Base-by-base conservation (phyloP, 2,797 vertebrate species). In the Melopsittacus undulatus region DNA sequence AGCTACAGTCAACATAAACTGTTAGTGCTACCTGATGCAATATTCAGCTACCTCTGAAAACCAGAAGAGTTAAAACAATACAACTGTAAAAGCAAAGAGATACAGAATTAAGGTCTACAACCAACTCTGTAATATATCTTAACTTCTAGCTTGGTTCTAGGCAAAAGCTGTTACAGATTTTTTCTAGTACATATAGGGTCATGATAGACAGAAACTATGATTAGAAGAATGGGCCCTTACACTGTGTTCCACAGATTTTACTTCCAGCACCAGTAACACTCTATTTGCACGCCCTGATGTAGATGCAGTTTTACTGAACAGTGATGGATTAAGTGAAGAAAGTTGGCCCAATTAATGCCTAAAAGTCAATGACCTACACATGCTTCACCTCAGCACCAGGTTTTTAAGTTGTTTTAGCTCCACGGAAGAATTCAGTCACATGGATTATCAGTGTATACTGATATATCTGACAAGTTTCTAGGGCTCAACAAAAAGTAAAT, bases 41-140 rank as follows among this genome's bases (percentile, higher is more conserved):
- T 62, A 78, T 45, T 89, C 92, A 90, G 80, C 67, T 87, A 87
- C 27, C 54, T 90, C 83, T 82, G 81, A 89, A 94, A 90, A 78
- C 27, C 77, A 62, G 45, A 81, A 63, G 52, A 81, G 38, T 79
- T 84, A 92, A 69, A 64, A 54, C 26, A 85, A 68, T 21, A 54
- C 24, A 90, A 89, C 19, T 62, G 59, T 14, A 76, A 79, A 93
- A 57, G 27, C 45, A 75, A 79, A 82, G 52, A 83, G 75, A 87
- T 29, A 63, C 30, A 83, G 79, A 92, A 87, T 40, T 83, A 83
- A 67, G 27, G 36, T 56, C 36, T 48, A 64, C 61, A 83, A 43
- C 24, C 40, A 83, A 67, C 59, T 67, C 51, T 46, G 38, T 46
- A 79, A 59, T 2, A 21, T n/a, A 66, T 36, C 17, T 92, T 83